Evolutionary conservation across 2,113 vertebrate species (phyloP).

Genomic region (Oriolus oriolus): DNA sequence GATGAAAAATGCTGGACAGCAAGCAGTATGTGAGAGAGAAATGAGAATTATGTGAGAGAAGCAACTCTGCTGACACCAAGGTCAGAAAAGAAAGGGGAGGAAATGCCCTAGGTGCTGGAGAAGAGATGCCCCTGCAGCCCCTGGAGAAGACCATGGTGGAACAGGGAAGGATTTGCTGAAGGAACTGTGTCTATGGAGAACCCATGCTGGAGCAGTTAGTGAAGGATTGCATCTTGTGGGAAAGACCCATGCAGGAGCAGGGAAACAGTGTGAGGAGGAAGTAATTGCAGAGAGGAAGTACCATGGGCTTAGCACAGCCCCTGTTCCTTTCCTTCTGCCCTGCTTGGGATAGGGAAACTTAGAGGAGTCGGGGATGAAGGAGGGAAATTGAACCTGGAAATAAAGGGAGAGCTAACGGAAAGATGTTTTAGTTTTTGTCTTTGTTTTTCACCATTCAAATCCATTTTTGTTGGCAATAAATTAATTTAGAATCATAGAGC

Average conservation of each 20-base stretch:
- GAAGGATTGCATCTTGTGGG: neutral
- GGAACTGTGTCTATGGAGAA: neutral
- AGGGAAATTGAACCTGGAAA: neutral
- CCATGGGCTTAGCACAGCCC: neutral
- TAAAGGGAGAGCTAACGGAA: neutral
- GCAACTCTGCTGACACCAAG: neutral
- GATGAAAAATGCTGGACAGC: neutral
- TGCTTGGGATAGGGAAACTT: neutral
- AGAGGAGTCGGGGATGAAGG: neutral
- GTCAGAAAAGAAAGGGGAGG: neutral
- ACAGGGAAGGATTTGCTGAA: neutral
- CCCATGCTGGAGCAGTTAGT: rapidly evolving
- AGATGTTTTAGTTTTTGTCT: neutral
- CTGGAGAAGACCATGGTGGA: neutral
- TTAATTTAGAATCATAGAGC: neutral
- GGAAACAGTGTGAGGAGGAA: neutral
- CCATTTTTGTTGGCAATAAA: neutral
- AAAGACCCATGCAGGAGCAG: neutral
- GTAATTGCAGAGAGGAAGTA: neutral
- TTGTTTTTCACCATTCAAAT: neutral
- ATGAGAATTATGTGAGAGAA: neutral
- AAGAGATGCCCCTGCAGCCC: neutral
- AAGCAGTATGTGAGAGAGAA: neutral
- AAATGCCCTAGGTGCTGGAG: neutral
- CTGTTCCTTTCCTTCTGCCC: neutral